phyloP scores from a whole-genome alignment of 2,888 invertebrate genomes.

The Embidobia sp. region DNA sequence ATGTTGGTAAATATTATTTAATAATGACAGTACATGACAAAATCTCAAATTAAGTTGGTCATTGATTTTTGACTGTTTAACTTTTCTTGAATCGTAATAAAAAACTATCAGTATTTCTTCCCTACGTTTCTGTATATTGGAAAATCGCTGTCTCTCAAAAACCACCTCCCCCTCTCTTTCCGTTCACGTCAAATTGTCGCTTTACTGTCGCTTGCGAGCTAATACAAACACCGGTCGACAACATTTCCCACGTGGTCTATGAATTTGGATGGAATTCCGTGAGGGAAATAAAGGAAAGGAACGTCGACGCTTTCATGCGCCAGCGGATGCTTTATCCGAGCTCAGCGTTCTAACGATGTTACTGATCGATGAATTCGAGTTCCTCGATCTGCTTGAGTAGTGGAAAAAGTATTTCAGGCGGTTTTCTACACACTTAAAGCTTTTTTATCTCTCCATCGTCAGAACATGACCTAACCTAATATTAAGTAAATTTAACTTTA shows the following conservation, averaged over 20 bases:
- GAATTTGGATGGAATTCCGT: constrained; percentile 63
- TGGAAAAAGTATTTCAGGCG: constrained; percentile 53
- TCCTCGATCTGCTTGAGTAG: constrained; percentile 59
- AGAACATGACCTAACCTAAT: constrained; percentile 19
- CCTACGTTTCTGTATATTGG: constrained; percentile 41
- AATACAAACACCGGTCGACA: constrained; percentile 61
- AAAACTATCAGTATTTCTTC: constrained; percentile 14
- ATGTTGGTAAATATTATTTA: too few relatives aligned
- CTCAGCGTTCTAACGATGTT: constrained; percentile 60
- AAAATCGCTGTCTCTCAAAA: constrained; percentile 51
- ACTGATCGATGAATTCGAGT: constrained; percentile 75
- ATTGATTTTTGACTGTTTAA: too few relatives aligned
- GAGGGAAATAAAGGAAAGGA: constrained; percentile 59
- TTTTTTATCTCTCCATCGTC: not conserved
- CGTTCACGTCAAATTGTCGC: constrained; percentile 62
- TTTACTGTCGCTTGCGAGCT: constrained; percentile 51
- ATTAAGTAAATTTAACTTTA: constrained; percentile 16
- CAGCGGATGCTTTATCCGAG: constrained; percentile 47
- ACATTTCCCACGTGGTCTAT: constrained; percentile 65
- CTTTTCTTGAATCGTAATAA: not conserved
- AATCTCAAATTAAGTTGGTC: too few relatives aligned
- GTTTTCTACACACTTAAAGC: not conserved
- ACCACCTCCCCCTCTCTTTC: constrained; percentile 4
- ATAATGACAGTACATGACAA: too few relatives aligned
- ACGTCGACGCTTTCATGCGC: constrained; percentile 52